Base-by-base conservation (phyloP, 2,888 invertebrate genomes). In the Stenoptilia bipunctidactyla region DNA sequence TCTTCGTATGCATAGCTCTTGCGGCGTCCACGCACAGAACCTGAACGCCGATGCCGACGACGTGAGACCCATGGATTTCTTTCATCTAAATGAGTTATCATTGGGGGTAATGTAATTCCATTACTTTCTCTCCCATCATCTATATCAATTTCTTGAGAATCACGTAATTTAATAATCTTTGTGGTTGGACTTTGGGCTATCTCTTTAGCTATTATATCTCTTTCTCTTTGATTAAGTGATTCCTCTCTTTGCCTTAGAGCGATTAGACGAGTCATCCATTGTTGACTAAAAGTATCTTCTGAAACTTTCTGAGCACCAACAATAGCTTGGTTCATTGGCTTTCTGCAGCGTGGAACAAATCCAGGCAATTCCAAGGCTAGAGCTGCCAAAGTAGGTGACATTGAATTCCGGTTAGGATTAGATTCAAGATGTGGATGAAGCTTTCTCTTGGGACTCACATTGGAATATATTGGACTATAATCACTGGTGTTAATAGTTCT, bases 221-320 rank as follows among this genome's bases (percentile, higher is more conserved):
- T 69, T 51, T 87, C 87, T 40, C 85, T 79, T 43, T 79, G 73
- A 44, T 82, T 82, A 4, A 87, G 65, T 2, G 76, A 69, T 25
- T 84, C 71, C 50, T 87, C 87, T 38, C 85, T 75, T 46, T 84
- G 76, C 37, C 85, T 72, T 25, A 88, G 52, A 34, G 77, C 69
- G 40, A 84, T 66, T 9, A 88, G 62, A n/a, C 86, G 76, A 37
- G 85, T 70, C 68, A 87, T 69, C 87, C 87, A 87, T 46, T 86
- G 85, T 34, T 84, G 71, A 46, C 84, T 85, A 13, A 87, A 70
- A 34, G 86, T 82, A 15, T 86, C 77, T 46, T 86, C 80, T 5
- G 87, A 85, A 4, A 87, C 73, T 50, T 71, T 67, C 46, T 85
- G 76, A 2, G 87, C 85, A 38, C 63, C 60, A 13, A 61, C 65